A percentile compares a stretch with the other conserved stretches of the same genome.
These are phyloP conservation scores for human (Homo sapiens) DNA, from an alignment of 2,113 vertebrate species.

Conservation along the genomic window DNA sequence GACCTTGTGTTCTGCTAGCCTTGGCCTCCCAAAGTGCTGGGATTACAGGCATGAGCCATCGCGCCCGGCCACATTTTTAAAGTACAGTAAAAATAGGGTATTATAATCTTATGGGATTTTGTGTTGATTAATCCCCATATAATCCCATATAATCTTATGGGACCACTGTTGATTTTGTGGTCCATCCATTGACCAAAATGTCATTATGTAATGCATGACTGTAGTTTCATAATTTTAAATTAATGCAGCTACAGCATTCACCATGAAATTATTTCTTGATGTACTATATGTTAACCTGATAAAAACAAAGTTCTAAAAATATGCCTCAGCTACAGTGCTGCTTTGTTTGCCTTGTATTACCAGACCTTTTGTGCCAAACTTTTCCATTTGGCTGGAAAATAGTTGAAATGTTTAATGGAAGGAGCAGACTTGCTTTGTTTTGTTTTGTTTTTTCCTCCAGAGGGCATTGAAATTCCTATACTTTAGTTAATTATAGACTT, in stretches of 20 bases:
- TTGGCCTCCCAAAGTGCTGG: no score
- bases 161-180: background rate
- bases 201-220: background rate
- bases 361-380: conserved; percentile 62
- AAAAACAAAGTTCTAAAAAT: conserved; percentile 64
- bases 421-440: conserved; percentile 43
- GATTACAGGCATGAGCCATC: no score
- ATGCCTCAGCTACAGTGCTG: conserved; percentile 21
- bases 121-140: no score
- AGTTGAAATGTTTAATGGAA: conserved; percentile 67
- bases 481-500: conserved; percentile 67
- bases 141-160: background rate
- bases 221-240: background rate
- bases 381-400: conserved; percentile 69
- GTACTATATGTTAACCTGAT: conserved; percentile 46
- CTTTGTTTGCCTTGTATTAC: conserved; percentile 62
- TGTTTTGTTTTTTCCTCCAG: background rate
- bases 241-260: conserved; percentile 29
- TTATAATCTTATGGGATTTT: background rate
- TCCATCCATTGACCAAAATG: background rate
- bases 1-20: no score
- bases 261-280: conserved; percentile 45
- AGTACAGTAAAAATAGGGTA: background rate
- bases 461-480: conserved; percentile 50
- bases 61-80: background rate